Percentiles rank a stretch among this genome's conserved stretches.
Evolutionary conservation across 2,797 vertebrate species (phyloP).

Genomic region (Sitta carolinensis): DNA sequence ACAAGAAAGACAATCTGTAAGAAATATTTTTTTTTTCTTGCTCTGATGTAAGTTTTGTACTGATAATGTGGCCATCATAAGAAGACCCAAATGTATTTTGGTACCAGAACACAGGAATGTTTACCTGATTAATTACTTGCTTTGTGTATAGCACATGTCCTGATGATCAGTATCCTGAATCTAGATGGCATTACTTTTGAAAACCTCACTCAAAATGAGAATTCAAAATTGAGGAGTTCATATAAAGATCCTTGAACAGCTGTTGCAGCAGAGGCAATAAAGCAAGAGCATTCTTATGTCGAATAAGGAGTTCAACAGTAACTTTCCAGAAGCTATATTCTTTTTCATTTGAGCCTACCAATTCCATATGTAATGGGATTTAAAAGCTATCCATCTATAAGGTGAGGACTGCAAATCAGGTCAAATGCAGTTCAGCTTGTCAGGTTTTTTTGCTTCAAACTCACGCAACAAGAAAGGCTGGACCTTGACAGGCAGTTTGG

Average conservation of each 20-base stretch:
- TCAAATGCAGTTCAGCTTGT: background rate
- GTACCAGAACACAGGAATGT: background rate
- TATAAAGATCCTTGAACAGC: background rate
- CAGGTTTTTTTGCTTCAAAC: background rate
- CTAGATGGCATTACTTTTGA: background rate
- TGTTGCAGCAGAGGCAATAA: background rate
- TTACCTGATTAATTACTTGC: conserved; percentile 5
- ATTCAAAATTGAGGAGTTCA: background rate
- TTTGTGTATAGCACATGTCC: background rate
- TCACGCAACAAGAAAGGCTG: background rate
- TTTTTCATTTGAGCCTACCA: background rate
- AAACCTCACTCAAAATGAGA: conserved; percentile 5
- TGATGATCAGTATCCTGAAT: background rate
- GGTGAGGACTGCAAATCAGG: background rate
- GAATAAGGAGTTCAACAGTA: background rate
- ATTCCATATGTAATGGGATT: background rate
- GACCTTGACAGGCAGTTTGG: background rate
- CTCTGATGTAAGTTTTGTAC: background rate
- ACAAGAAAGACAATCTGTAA: background rate
- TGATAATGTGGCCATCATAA: background rate
- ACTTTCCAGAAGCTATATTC: background rate
- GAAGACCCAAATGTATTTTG: background rate
- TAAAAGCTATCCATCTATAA: background rate
- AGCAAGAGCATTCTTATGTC: background rate
- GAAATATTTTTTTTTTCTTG: conserved; percentile 9